Evolutionary conservation across 2,113 vertebrate species (phyloP).

Genomic region (Dolichallabes microphthalmus): DNA sequence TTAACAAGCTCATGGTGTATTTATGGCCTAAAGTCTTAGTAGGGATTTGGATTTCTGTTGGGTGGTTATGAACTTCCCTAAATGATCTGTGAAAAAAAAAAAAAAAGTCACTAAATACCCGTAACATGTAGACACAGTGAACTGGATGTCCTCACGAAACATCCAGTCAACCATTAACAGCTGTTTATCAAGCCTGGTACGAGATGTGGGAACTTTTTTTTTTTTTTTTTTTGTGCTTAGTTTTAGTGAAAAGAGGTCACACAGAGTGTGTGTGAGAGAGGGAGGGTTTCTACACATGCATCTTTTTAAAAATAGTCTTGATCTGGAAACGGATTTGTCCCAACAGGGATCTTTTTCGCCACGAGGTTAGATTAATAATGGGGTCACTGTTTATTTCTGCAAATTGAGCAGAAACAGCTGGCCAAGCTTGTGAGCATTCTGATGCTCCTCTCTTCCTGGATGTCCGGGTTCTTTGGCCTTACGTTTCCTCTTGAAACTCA

Average conservation of each 20-base stretch:
- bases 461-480: conserved; percentile 25
- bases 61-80: background rate
- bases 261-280: background rate
- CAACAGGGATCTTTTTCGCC: conserved; percentile 4
- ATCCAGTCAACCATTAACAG: conserved; percentile 8
- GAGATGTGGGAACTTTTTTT: conserved; percentile 47
- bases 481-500: background rate
- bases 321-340: conserved; percentile 31
- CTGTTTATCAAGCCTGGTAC: conserved; percentile 30
- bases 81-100: background rate
- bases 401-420: conserved; percentile 30
- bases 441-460: conserved; percentile 29
- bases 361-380: conserved; percentile 10
- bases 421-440: background rate
- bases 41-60: background rate
- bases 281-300: background rate
- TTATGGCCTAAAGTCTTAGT: background rate
- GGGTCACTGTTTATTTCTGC: conserved; percentile 38
- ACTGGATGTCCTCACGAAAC: background rate
- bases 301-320: conserved; percentile 31
- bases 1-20: background rate
- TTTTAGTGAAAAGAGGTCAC: conserved; percentile 43
- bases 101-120: background rate
- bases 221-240: background rate
- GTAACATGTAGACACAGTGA: background rate